Evolutionary conservation across 2,113 vertebrate genomes (phyloP).

Genomic region (Myxocyprinus asiaticus): DNA sequence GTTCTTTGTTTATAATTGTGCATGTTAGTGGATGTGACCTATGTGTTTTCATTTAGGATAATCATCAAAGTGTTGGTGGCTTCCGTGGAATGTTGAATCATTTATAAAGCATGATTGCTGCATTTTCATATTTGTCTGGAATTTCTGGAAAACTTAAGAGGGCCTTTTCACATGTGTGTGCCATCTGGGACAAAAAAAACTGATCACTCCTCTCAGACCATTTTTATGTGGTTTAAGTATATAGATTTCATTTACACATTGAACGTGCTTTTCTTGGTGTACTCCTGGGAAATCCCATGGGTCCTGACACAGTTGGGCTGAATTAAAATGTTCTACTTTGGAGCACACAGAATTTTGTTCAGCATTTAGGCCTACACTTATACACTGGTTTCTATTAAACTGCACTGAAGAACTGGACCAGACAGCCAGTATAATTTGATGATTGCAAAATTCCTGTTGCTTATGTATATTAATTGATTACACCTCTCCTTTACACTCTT

Average conservation of each 20-base stretch:
- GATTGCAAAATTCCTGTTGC: too few species aligned
- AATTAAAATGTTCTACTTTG: neutral
- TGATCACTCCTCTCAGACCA: neutral
- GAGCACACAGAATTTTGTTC: neutral
- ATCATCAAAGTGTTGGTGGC: neutral
- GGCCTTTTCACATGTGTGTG: conserved; percentile 1
- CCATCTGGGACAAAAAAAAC: conserved; percentile 20
- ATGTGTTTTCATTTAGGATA: neutral
- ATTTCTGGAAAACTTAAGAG: neutral
- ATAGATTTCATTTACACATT: neutral
- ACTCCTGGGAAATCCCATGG: neutral
- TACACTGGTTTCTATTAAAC: neutral
- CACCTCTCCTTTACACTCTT: too few species aligned
- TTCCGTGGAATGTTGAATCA: neutral
- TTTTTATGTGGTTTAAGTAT: neutral
- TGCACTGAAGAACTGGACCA: too few species aligned
- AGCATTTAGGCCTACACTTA: neutral
- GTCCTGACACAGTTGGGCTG: neutral
- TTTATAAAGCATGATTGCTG: neutral
- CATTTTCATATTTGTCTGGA: conserved; percentile 12
- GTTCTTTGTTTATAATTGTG: neutral
- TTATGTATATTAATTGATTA: too few species aligned
- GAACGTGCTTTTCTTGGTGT: neutral
- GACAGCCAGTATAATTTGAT: too few species aligned
- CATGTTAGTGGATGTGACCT: neutral